Percentiles rank a stretch among this genome's conserved stretches.
Conservation (phyloP, 2,888 invertebrate genomes). For the Cistogaster globosa region DNA sequence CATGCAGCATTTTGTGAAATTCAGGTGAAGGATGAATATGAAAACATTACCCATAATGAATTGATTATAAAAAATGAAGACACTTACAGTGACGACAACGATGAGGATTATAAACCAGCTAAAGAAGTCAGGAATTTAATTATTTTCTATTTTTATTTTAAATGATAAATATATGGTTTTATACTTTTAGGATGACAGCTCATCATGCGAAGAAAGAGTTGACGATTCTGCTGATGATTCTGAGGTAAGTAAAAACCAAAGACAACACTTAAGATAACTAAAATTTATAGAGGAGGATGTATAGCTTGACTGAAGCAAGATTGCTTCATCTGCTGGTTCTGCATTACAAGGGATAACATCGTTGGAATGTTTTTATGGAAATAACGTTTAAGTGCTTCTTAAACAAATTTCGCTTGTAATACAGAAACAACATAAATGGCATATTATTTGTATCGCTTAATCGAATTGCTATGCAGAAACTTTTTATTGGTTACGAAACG, state of each 20-base stretch:
- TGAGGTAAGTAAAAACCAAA: slow-evolving; percentile 27
- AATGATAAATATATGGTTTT: neutral
- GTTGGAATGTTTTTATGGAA: no score
- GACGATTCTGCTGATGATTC: slow-evolving; percentile 48
- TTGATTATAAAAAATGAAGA: slow-evolving; percentile 39
- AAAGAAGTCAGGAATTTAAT: slow-evolving; percentile 34
- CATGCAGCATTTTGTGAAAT: slow-evolving; percentile 13
- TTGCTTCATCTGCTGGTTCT: no score
- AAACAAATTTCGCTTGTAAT: no score
- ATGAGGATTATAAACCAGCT: slow-evolving; percentile 48
- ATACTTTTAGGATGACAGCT: slow-evolving; percentile 44
- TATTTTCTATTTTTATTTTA: neutral
- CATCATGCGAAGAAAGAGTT: slow-evolving; percentile 34
- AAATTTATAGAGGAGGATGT: no score
- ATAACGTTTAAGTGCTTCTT: no score
- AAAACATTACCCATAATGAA: neutral
- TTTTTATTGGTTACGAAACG: no score
- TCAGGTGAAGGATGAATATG: slow-evolving; percentile 43
- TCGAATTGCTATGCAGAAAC: no score
- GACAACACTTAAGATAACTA: neutral
- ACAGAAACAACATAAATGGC: no score
- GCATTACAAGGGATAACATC: no score
- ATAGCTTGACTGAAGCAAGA: no score
- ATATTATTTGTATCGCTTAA: no score
- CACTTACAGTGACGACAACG: slow-evolving; percentile 45